These are phyloP conservation scores for Callosobruchus maculatus DNA, from an alignment of 2,888 invertebrate species.

Conservation along the genomic window DNA sequence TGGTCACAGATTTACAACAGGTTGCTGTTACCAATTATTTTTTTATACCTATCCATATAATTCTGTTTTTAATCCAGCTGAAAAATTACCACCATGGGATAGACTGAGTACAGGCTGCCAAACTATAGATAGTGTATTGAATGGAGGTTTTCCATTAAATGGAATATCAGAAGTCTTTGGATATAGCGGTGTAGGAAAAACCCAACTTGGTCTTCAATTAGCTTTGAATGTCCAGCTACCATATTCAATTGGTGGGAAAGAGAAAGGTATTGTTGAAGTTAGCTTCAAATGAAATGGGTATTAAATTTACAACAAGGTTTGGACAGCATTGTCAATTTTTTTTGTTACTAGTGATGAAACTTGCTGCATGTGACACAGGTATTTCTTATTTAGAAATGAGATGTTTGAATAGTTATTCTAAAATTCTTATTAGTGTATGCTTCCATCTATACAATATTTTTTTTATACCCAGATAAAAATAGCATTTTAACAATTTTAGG, in stretches of 20 bases:
- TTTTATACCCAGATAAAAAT: too few relatives aligned
- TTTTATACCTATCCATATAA: background rate
- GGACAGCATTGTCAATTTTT: too few relatives aligned
- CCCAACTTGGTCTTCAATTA: slow-evolving; percentile 73
- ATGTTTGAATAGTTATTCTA: too few relatives aligned
- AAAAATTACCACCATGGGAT: slow-evolving; percentile 26
- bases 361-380: too few relatives aligned
- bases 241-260: slow-evolving; percentile 52
- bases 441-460: too few relatives aligned
- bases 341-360: too few relatives aligned
- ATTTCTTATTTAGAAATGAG: too few relatives aligned
- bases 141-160: slow-evolving; percentile 65
- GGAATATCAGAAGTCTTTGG: slow-evolving; percentile 77
- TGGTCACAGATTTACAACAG: background rate
- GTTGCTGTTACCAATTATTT: background rate
- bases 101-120: slow-evolving; percentile 56
- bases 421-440: too few relatives aligned
- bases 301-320: too few relatives aligned
- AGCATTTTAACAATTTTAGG: too few relatives aligned
- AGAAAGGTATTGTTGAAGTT: slow-evolving; percentile 46
- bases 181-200: slow-evolving; percentile 79
- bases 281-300: too few relatives aligned
- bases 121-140: slow-evolving; percentile 57
- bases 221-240: slow-evolving; percentile 63
- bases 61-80: slow-evolving; percentile 18